phyloP scores from a whole-genome alignment of 2,113 vertebrate genomes.

The Ranitomeya imitator region DNA sequence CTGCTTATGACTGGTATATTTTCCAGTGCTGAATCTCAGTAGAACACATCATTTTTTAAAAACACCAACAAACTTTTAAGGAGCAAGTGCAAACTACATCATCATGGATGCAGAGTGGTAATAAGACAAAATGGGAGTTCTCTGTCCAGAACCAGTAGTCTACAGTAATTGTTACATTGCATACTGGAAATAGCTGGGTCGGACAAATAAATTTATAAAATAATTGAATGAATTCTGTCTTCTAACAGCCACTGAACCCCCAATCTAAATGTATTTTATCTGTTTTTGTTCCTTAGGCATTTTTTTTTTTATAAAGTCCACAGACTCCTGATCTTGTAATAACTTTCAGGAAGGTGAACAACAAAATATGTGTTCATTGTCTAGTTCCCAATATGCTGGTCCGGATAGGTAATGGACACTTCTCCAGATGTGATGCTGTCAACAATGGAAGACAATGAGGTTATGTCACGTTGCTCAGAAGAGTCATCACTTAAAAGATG shows the following conservation, averaged over 20 bases:
- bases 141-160: background rate
- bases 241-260: background rate
- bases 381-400: constrained; percentile 74
- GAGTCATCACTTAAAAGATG: constrained; percentile 81
- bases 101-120: background rate
- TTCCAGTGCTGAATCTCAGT: background rate
- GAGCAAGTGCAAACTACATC: constrained; percentile 22
- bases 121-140: background rate
- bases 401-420: constrained; percentile 75
- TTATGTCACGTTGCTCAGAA: constrained; percentile 82
- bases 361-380: background rate
- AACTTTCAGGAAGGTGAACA: background rate
- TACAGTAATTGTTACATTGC: background rate
- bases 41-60: background rate
- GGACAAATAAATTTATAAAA: background rate
- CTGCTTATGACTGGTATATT: too few relatives aligned
- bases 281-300: background rate
- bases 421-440: constrained; percentile 87
- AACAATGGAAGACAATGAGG: constrained; percentile 90
- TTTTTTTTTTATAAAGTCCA: constrained; percentile 36
- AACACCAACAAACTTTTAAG: background rate
- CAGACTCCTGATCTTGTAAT: background rate
- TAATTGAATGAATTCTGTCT: background rate
- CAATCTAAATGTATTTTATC: background rate
- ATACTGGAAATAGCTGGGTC: background rate